These are phyloP conservation scores for Subacronicta megacephala DNA, from an alignment of 2,888 invertebrate genomes.

Conservation along the genomic window DNA sequence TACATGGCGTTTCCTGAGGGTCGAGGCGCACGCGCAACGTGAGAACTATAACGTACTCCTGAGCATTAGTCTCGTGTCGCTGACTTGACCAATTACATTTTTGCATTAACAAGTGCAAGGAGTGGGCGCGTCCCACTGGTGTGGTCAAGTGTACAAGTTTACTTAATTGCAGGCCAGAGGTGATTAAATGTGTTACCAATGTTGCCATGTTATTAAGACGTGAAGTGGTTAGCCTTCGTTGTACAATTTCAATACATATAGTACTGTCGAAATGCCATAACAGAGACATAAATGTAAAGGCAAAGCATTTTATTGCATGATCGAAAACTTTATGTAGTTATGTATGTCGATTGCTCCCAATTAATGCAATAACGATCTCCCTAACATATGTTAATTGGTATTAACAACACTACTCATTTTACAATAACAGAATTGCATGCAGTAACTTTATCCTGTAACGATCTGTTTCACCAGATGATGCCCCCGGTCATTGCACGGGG, in stretches of 20 bases:
- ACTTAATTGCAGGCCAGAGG: slow-evolving; percentile 46
- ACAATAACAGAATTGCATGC: slow-evolving; percentile 62
- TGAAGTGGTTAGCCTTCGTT: slow-evolving; percentile 22
- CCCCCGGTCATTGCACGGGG: slow-evolving; percentile 68
- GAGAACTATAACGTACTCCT: slow-evolving; percentile 79
- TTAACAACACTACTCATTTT: slow-evolving; percentile 60
- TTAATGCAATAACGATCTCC: slow-evolving; percentile 41
- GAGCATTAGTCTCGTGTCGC: slow-evolving; percentile 77
- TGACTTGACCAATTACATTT: slow-evolving; percentile 74
- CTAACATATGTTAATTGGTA: slow-evolving; percentile 54
- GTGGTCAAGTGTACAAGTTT: slow-evolving; percentile 56
- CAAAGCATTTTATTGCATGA: slow-evolving; percentile 19
- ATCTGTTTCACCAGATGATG: slow-evolving; percentile 74
- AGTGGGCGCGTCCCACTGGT: slow-evolving; percentile 56
- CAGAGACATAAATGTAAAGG: slow-evolving; percentile 8
- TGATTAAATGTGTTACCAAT: slow-evolving; percentile 31
- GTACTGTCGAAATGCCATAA: slow-evolving; percentile 1
- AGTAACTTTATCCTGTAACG: slow-evolving; percentile 61
- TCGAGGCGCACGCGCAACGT: slow-evolving; percentile 69
- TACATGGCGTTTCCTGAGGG: slow-evolving; percentile 77
- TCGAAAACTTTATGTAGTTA: slow-evolving; percentile 19
- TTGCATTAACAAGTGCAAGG: slow-evolving; percentile 78
- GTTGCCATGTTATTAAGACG: slow-evolving; percentile 16
- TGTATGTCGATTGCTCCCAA: slow-evolving; percentile 26
- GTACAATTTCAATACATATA: slow-evolving; percentile 10